Base-by-base conservation (phyloP, 2,888 invertebrate genomes). In the Octonoba sinensis region DNA sequence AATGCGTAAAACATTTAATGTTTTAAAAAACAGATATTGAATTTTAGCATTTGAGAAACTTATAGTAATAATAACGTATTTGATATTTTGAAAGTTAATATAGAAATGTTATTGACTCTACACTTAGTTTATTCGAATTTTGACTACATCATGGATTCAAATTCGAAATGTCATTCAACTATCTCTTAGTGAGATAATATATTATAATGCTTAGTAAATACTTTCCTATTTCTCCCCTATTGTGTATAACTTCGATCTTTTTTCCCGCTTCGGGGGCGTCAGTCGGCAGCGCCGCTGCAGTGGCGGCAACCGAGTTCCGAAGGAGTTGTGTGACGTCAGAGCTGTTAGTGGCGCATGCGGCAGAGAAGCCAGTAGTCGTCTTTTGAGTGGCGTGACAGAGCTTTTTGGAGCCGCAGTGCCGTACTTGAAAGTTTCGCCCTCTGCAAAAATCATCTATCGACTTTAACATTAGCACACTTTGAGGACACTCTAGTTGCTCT, bases 361-460 rank as follows among this genome's bases (percentile, higher is more conserved):
- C 65, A 65, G 65, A 36, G 49, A 24, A 16, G 65, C 36, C 62
- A 0, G 36, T 36, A 36, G 36, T 36, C 36, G 36, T 36, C 36
- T 8, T 36, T 36, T 36, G 36, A 36, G 36, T 36, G 36, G 36
- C 36, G 36, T 36, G 36, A 4, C 36, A 36, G 36, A 36, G 36
- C 36, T 36, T 36, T 36, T 36, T 36, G 36, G 36, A 36, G 24
- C 79, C 79, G 79, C 79, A 81, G 62, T 73, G 73, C 73, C 27
- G 79, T 64, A 69, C 73, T 36, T 36, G 36, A 36, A 67, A 73
- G 62, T 69, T 73, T 73, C 73, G 51, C 79, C 71, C 78, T 71
- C 67, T 79, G 57, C 72, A 69, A 69, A 81, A 73, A 81, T 79
- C 78, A 72, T 57, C 69, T 76, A 79, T 81, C 73, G 79, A 81